Percentiles rank a stretch among this genome's conserved stretches.
phyloP scores from a whole-genome alignment of 2,113 vertebrate species.

The Porphyrio hochstetteri region DNA sequence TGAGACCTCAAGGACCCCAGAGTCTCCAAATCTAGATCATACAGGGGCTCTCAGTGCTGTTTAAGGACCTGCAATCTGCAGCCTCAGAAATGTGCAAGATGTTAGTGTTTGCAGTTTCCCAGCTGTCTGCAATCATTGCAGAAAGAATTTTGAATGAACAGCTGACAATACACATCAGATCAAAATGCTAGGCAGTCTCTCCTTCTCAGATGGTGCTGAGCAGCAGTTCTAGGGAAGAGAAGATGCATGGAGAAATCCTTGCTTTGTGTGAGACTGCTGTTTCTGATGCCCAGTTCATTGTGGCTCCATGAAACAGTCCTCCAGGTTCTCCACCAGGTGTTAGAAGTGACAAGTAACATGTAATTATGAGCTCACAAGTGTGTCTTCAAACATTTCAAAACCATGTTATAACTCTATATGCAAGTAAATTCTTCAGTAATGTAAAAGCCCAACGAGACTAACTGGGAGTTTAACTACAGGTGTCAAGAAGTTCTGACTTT shows the following conservation, averaged over 20 bases:
- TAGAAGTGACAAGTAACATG: neutral
- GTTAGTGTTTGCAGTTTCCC: neutral
- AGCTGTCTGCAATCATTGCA: neutral
- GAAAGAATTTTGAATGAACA: neutral
- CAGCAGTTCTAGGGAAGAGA: neutral
- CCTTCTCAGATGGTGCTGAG: neutral
- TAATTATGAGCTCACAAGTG: neutral
- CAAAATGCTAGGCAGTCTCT: neutral
- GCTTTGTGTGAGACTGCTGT: neutral
- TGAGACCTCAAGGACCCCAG: neutral
- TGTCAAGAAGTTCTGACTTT: neutral
- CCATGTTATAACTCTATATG: rapidly evolving
- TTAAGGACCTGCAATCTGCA: neutral
- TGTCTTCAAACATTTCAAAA: neutral
- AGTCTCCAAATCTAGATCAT: neutral
- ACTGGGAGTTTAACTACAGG: neutral
- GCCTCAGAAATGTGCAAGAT: neutral
- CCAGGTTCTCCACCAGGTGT: neutral
- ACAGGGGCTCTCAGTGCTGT: neutral
- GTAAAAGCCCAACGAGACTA: neutral
- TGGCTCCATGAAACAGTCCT: neutral
- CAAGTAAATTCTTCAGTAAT: neutral
- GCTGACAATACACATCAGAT: neutral
- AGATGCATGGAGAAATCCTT: neutral
- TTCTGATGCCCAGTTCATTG: neutral